Base-by-base conservation (phyloP, 2,888 invertebrate genomes). In the Agonopterix heracliana region DNA sequence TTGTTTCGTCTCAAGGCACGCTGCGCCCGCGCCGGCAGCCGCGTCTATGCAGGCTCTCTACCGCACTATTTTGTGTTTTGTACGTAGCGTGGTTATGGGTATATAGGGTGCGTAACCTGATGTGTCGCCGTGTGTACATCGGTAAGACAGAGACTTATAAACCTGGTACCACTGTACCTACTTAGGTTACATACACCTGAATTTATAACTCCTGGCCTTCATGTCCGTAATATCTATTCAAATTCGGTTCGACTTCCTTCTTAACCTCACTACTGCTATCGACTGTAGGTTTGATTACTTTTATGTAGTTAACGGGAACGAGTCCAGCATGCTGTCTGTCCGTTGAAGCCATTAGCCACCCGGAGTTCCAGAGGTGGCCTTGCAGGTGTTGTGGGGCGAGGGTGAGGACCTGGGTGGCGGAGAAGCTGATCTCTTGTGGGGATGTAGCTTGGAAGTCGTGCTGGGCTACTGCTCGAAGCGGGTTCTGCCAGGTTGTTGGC, bases 351-450 rank as follows among this genome's bases (percentile, higher is more conserved):
- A 92, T 87, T 0, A 92, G 89, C 94, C 94, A 94, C 2, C 93
- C 93, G 0, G 92, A 89, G 71, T 91, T 92, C 68, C 91, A 90
- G 2, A 93, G 76, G 9, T 89, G 65, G 61, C 93, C 92, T 79
- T 98, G 98, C 17, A 96, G 86, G 57, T 94, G 93, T 69, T 92
- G 90, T 0, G 98, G 98, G 0, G 98, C 98, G 9, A 98, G 82
- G 49, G 92, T 89, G 5, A 98, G 79, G 36, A 91, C 90, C 66
- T 97, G 95, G 55, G 96, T 96, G 48, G 91, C 89, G 56, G 89
- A 86, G 67, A 98, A 90, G 55, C 92, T 92, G 34, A 98, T 74
- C 78, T 98, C 98, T 54, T 94, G 92, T 0, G 91, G 90, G 10
- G 90, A 90, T 1, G 91, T 89, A 0, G 93, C 94, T 48, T 90